phyloP scores from a whole-genome alignment of 1,140 invertebrate species.

The Drepana arcuata region DNA sequence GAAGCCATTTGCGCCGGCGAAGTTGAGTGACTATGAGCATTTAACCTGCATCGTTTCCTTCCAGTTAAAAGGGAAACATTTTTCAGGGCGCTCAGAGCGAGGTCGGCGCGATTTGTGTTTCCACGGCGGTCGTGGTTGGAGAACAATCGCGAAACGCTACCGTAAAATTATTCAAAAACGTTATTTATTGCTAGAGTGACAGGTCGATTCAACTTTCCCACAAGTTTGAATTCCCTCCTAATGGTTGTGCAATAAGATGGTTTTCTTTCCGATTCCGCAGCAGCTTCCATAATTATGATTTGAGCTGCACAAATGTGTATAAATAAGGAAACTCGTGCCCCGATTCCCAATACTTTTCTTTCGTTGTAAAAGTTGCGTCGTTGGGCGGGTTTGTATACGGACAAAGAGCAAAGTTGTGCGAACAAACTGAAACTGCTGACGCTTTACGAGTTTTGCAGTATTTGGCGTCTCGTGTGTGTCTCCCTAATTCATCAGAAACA shows the following conservation, averaged over 20 bases:
- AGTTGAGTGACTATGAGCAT: slow-evolving; percentile 25
- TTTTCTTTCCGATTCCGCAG: no score
- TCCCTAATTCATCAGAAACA: slow-evolving; percentile 14
- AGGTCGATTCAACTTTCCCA: slow-evolving; percentile 24
- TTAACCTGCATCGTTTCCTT: slow-evolving; percentile 23
- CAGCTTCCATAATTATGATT: no score
- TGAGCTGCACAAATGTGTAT: no score
- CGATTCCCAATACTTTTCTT: slow-evolving; percentile 12
- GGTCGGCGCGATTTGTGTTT: slow-evolving; percentile 32
- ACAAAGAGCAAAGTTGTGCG: slow-evolving; percentile 22
- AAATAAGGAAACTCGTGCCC: no score
- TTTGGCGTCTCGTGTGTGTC: slow-evolving; percentile 15
- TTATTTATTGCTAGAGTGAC: slow-evolving; percentile 32
- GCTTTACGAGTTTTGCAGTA: slow-evolving; percentile 21
- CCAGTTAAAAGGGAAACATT: slow-evolving; percentile 33
- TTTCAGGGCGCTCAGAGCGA: slow-evolving; percentile 22
- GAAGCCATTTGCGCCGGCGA: slow-evolving; percentile 15
- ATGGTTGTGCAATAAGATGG: background rate
- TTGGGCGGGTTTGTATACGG: slow-evolving; percentile 19
- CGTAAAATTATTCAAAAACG: slow-evolving; percentile 32
- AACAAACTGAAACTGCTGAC: slow-evolving; percentile 31
- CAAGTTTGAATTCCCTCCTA: background rate
- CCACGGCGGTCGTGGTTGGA: slow-evolving; percentile 21
- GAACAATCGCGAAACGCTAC: slow-evolving; percentile 30
- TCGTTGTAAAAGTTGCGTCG: slow-evolving; percentile 20